These are phyloP conservation scores for Acrocephalus scirpaceus DNA, from an alignment of 2,797 vertebrate genomes.

Conservation along the genomic window DNA sequence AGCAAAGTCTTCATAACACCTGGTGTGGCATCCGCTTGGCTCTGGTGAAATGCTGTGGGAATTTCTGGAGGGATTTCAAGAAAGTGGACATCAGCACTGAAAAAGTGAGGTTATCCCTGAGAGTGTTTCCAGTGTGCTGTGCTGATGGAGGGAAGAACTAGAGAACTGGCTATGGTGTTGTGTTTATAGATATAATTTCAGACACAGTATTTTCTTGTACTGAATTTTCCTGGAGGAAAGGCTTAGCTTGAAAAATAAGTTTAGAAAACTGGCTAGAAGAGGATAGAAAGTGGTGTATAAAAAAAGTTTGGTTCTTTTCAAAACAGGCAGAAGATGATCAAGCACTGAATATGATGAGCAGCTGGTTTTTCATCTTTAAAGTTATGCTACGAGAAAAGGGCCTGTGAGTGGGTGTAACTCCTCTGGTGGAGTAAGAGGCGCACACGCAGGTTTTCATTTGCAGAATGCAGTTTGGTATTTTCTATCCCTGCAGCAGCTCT, in stretches of 20 bases:
- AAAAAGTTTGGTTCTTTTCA: conserved; percentile 1
- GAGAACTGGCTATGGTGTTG: not conserved
- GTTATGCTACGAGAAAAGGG: not conserved
- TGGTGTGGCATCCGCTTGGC: not conserved
- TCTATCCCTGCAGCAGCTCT: not conserved
- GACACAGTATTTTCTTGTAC: not conserved
- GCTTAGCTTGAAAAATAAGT: not conserved
- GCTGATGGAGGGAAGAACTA: not conserved
- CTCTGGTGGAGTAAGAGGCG: not conserved
- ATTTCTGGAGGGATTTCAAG: not conserved
- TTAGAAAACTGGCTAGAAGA: not conserved
- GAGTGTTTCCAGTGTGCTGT: not conserved
- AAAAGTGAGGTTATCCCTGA: not conserved
- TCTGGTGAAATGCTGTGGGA: not conserved
- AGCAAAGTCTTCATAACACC: not conserved
- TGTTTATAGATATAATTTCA: not conserved
- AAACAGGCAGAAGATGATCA: conserved; percentile 17
- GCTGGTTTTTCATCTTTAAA: conserved; percentile 15
- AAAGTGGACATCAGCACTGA: not conserved
- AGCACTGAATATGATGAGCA: not conserved
- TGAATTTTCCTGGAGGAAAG: not conserved
- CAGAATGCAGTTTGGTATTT: not conserved
- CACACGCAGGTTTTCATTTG: not conserved
- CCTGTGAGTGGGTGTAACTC: not conserved
- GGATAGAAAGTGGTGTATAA: not conserved